Evolutionary conservation across 2,113 vertebrate genomes (phyloP).

Genomic region (Herpetotheres cachinnans): DNA sequence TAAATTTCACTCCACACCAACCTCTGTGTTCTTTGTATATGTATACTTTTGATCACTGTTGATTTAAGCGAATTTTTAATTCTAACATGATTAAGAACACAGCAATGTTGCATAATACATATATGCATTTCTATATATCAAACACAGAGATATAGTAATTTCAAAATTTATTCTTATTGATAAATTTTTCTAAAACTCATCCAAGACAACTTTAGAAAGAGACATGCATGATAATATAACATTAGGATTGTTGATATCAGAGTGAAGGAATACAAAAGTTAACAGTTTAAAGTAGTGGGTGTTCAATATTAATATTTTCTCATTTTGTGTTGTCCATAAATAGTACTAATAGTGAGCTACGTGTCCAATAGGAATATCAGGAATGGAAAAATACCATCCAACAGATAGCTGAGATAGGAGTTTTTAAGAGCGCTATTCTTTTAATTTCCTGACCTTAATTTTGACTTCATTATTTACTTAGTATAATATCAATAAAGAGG

Average conservation of each 20-base stretch:
- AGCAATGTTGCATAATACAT: not conserved
- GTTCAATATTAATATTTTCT: not conserved
- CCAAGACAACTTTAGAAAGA: not conserved
- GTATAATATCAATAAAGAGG: not conserved
- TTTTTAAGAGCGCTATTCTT: not conserved
- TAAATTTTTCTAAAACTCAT: not conserved
- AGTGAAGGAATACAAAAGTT: not conserved
- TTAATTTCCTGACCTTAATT: not conserved
- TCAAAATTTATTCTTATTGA: not conserved
- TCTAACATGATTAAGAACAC: slow-evolving; percentile 38
- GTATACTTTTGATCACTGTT: slow-evolving; percentile 7
- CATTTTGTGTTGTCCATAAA: not conserved
- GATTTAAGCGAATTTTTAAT: slow-evolving; percentile 62
- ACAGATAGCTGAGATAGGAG: not conserved
- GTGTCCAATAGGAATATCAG: not conserved
- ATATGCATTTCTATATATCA: not conserved
- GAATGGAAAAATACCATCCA: not conserved
- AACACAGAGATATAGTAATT: not conserved
- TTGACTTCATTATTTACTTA: not conserved
- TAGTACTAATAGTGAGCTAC: not conserved
- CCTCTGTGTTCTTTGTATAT: not conserved
- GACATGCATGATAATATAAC: not conserved
- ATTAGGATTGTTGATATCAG: not conserved
- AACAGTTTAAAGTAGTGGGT: not conserved
- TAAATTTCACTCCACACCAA: slow-evolving; percentile 35